Percentiles rank a stretch among this genome's conserved stretches.
Evolutionary conservation across 2,113 vertebrate genomes (phyloP).

Genomic region (Diphyllodes magnificus): DNA sequence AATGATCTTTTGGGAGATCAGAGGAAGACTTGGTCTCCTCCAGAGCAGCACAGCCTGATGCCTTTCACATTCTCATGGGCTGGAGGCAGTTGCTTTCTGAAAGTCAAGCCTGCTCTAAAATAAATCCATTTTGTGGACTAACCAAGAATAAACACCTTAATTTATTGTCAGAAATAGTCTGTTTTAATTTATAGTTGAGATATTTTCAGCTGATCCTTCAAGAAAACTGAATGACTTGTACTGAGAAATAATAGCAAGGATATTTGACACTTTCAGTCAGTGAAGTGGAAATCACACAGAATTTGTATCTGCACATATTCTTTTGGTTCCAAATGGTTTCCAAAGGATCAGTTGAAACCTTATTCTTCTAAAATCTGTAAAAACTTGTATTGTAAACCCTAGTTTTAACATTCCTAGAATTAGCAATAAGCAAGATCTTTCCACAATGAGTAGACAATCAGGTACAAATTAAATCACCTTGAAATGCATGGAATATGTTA

Average conservation of each 20-base stretch:
- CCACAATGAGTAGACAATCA: background rate
- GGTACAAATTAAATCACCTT: background rate
- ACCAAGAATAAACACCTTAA: background rate
- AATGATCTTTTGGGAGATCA: background rate
- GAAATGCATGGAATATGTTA: background rate
- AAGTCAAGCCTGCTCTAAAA: background rate
- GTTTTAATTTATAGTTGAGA: background rate
- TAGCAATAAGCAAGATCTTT: background rate
- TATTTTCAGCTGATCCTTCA: background rate
- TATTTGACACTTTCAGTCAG: background rate
- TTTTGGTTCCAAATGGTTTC: background rate
- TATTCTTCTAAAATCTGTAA: background rate
- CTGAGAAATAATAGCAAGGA: background rate
- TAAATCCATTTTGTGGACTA: background rate
- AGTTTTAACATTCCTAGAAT: background rate
- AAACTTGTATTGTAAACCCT: background rate
- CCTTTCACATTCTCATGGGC: background rate
- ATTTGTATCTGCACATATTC: background rate
- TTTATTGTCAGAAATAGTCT: background rate
- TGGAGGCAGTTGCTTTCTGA: background rate
- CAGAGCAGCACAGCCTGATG: background rate
- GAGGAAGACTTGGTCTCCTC: background rate
- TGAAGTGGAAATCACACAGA: background rate
- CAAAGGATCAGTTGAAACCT: background rate
- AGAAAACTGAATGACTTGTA: background rate